Base-by-base conservation (phyloP, 2,797 vertebrate species). In the Chaetodon trifasciatus region DNA sequence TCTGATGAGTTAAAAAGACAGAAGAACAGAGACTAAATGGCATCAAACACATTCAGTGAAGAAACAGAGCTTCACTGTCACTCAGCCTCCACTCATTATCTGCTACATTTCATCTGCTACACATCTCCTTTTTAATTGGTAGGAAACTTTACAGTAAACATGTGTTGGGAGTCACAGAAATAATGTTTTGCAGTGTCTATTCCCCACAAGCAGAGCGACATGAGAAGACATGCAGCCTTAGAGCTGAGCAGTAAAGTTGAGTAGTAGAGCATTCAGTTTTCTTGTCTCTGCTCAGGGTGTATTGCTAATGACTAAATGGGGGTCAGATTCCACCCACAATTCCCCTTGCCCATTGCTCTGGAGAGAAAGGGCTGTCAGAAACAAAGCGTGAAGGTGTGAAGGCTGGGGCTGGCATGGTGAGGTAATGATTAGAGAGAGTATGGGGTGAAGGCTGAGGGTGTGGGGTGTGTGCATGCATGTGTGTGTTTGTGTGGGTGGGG, bases 281-380 rank as follows among this genome's bases (percentile, higher is more conserved):
- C 50, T 53, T 13, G 24, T 71, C 37, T 78, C 32, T 16, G 11
- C 73, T 63, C 15, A 7, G 57, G 68, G 49, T 74, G 63, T 64
- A 21, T 35, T 63, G 62, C 55, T 53, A 69, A 68, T 82, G 89
- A 92, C 83, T 86, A 87, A 89, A 84, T 32, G 13, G 39, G 52
- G 79, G 85, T 84, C 74, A 76, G 61, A 85, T 81, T 57, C 69
- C 46, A 55, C 65, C 82, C 76, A 55, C 69, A 62, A 24, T 3
- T 16, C 78, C 69, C 68, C 58, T 40, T 12, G n/a, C 62, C 21
- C 7, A 3, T 23, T 24, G 24, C 80, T 70, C 46, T 39, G 2
- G 76, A 81, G 63, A 32, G 69, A 83, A 81, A 85, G 68, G 84
- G 67, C 65, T 90, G 90, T 91, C 89, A 88, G 78, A 90, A 89